A percentile compares a stretch with the other conserved stretches of the same genome.
Conservation (phyloP, 1,140 invertebrate species). For the Nilaparvata lugens region DNA sequence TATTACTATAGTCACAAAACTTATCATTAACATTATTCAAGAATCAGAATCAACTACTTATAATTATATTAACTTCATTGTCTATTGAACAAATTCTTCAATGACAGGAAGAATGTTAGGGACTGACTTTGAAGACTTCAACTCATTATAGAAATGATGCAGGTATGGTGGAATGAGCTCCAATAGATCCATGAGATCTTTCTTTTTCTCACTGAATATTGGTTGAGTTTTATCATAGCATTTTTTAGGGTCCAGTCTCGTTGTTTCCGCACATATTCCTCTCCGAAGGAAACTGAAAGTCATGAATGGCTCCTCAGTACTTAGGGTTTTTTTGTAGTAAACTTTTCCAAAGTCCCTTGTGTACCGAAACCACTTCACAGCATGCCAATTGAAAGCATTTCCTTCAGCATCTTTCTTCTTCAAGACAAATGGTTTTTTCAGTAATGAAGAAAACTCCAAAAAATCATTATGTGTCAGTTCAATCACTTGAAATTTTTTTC, state of each 20-base stretch:
- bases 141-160: neutral
- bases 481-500: neutral
- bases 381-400: neutral
- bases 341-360: neutral
- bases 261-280: neutral
- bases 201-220: neutral
- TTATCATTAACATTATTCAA: too few species aligned
- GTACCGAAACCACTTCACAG: neutral
- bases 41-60: too few species aligned
- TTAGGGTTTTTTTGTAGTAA: neutral
- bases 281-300: neutral
- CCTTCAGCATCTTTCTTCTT: neutral
- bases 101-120: too few species aligned
- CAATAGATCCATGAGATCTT: neutral
- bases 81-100: too few species aligned
- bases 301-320: neutral
- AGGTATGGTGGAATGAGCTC: neutral
- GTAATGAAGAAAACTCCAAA: neutral
- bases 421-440: neutral
- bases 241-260: neutral
- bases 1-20: too few species aligned
- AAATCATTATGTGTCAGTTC: neutral
- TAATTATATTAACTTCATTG: too few species aligned
- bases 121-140: neutral
- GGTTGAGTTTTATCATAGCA: neutral